Base-by-base conservation (phyloP, 2,113 vertebrate species). In the Engraulis encrasicolus region DNA sequence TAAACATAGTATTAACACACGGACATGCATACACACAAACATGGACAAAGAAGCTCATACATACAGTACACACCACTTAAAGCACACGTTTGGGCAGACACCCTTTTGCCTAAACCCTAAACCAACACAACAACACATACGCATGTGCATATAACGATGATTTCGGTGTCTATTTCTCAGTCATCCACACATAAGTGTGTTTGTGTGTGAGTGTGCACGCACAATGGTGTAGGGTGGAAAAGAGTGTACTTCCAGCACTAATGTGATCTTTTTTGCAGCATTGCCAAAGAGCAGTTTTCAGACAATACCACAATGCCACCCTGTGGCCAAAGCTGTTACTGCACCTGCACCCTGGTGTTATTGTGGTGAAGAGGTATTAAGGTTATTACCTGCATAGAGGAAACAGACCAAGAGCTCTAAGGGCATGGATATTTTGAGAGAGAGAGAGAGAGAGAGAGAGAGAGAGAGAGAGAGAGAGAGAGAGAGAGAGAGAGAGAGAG, bases 291-390 rank as follows among this genome's bases (percentile, higher is more conserved):
- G 71, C 0, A 19, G 3, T 82, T 87, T 23, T 88, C 74, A 82
- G 61, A 85, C 87, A 78, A 88, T 89, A 50, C 90, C 91, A 93
- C 93, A 95, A 92, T 95, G 94, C 91, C 92, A 90, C 86, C 94
- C 85, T 83, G 93, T 93, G 95, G 90, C 77, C 0, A 5, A 0
- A 0, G 1, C 9, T 66, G 11, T 74, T 34, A 86, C 87, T 90
- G 86, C 91, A 89, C 23, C 2, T 50, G 11, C 40, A n/a, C 58
- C 31, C 58, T 66, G 58, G 11, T 66, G 58, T 23, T 27, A 7
- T 9, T 27, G 58, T 31, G 23, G 23, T 14, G 58, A 23, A 14
- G 9, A 23, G 23, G 31, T 66, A 66, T 66, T 66, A 66, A 66
- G 58, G 58, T 66, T 66, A 66, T 66, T 66, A 66, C 58, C 23